These are phyloP conservation scores for Hafferia zeledoni DNA, from an alignment of 2,797 vertebrate genomes.

Conservation along the genomic window DNA sequence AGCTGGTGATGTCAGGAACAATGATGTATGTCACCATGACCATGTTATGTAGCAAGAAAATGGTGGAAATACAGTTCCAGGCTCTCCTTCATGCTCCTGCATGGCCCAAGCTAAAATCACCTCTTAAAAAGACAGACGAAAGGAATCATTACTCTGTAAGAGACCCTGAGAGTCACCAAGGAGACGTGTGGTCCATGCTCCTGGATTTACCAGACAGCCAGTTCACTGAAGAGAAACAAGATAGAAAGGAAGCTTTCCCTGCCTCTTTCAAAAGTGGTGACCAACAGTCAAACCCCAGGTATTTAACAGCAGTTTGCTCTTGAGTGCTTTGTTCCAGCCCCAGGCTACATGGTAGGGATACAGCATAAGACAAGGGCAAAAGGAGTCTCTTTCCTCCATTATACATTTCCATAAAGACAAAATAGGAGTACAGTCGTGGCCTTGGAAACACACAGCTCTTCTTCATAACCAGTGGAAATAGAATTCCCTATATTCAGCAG, in stretches of 20 bases:
- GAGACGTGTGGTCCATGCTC: not conserved
- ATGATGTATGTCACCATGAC: not conserved
- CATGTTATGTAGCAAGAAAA: not conserved
- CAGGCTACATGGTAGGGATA: not conserved
- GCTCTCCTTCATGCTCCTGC: not conserved
- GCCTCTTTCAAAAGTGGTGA: not conserved
- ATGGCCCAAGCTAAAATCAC: not conserved
- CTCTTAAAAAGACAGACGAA: not conserved
- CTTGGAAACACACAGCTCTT: not conserved
- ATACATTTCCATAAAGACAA: not conserved
- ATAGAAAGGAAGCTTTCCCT: not conserved
- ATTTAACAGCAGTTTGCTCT: not conserved
- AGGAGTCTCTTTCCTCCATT: not conserved
- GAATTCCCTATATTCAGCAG: not conserved
- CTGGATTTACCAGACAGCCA: not conserved
- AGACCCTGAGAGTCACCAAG: not conserved
- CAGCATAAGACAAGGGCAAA: not conserved
- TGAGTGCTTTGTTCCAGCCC: not conserved
- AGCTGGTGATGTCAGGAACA: not conserved
- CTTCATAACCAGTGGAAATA: not conserved
- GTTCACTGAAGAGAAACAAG: not conserved
- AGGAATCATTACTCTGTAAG: not conserved
- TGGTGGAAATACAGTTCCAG: not conserved
- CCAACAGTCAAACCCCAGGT: not conserved
- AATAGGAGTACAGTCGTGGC: not conserved